A percentile compares a stretch with the other conserved stretches of the same genome.
phyloP scores from a whole-genome alignment of 92 coral and sea anemone species.

The Pocillopora meandrina region DNA sequence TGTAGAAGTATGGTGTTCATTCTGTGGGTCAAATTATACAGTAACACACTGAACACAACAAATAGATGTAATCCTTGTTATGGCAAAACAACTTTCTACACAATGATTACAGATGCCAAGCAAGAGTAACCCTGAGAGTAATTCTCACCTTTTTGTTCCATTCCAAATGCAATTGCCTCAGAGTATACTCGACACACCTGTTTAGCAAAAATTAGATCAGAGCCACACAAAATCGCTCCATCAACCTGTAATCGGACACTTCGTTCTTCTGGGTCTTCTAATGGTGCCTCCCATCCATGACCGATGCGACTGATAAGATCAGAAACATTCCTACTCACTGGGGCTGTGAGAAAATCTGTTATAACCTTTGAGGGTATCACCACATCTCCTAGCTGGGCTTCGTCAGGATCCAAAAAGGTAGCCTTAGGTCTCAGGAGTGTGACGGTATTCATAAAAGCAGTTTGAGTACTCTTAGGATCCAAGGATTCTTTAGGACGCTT shows the following conservation, averaged over 20 bases:
- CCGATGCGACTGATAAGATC: slow-evolving; percentile 18
- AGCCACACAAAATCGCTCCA: slow-evolving; percentile 29
- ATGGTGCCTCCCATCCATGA: slow-evolving; percentile 45
- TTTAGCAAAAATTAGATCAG: not conserved
- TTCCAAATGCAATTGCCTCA: not conserved
- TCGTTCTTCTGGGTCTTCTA: not conserved
- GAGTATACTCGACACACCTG: not conserved
- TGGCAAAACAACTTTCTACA: not conserved
- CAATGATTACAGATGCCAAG: not conserved
- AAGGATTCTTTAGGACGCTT: slow-evolving; percentile 8
- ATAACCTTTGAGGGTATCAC: slow-evolving; percentile 6
- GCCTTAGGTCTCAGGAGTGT: slow-evolving; percentile 7
- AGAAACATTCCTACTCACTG: slow-evolving; percentile 26
- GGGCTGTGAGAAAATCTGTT: not conserved
- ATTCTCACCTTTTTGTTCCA: not conserved
- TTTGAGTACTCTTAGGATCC: slow-evolving; percentile 8
- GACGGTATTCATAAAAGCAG: slow-evolving; percentile 11
- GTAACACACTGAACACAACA: too few species aligned
- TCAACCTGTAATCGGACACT: slow-evolving; percentile 24
- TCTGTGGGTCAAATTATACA: too few species aligned
- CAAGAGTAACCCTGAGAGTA: not conserved
- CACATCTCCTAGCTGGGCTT: slow-evolving; percentile 43
- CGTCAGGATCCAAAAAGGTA: slow-evolving; percentile 1
- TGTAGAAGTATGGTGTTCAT: too few species aligned
- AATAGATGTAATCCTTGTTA: not conserved